phyloP scores from a whole-genome alignment of 2,888 invertebrate genomes.

The Athalia cordata region DNA sequence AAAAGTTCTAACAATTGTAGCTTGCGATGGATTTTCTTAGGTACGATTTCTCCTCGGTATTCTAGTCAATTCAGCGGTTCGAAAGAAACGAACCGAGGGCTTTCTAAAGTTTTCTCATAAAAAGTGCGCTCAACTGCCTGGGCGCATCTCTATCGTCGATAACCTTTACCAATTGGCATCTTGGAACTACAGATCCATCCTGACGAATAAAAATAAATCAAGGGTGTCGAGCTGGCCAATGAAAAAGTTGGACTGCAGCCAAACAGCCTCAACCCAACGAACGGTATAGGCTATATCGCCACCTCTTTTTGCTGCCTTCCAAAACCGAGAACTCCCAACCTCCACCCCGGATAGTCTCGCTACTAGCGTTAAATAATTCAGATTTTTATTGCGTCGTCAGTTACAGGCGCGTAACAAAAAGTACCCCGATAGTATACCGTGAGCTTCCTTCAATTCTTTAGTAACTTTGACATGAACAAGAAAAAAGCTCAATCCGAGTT shows the following conservation, averaged over 20 bases:
- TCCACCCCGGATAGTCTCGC: slow-evolving; percentile 1
- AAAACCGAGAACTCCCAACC: not conserved
- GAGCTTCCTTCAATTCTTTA: slow-evolving; percentile 3
- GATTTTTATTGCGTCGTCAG: slow-evolving; percentile 38
- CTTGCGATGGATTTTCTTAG: not conserved
- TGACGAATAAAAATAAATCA: slow-evolving; percentile 41
- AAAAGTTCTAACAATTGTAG: slow-evolving; percentile 27
- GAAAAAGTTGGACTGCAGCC: slow-evolving; percentile 44
- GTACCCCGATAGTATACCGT: not conserved
- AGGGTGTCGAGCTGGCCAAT: slow-evolving; percentile 32
- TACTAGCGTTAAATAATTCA: slow-evolving; percentile 38
- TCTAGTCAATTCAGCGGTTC: not conserved
- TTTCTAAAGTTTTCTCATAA: slow-evolving; percentile 22
- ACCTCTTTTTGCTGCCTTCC: slow-evolving; percentile 16
- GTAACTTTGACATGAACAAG: not conserved
- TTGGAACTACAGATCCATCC: slow-evolving; percentile 31
- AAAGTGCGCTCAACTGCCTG: slow-evolving; percentile 22
- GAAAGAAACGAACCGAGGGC: slow-evolving; percentile 15
- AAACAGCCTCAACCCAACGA: slow-evolving; percentile 32
- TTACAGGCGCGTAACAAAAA: slow-evolving; percentile 3
- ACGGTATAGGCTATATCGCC: not conserved
- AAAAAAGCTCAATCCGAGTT: not conserved
- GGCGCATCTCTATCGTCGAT: slow-evolving; percentile 41
- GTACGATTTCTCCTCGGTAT: not conserved
- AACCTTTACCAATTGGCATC: slow-evolving; percentile 43